phyloP scores from a whole-genome alignment of 92 coral and sea anemone genomes.

The Epizoanthus rinbou region DNA sequence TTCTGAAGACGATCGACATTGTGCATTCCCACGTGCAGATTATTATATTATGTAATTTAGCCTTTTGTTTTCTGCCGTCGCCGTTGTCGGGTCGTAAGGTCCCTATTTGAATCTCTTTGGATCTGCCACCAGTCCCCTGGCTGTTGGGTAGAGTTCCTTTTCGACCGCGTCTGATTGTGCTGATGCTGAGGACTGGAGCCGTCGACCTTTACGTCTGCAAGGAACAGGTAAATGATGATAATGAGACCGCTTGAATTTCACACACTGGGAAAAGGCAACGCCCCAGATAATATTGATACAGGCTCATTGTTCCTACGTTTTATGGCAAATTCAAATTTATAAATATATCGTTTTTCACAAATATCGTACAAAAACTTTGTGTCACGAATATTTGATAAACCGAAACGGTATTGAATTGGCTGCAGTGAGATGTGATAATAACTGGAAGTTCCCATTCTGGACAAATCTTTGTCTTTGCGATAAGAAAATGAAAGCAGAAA shows the following conservation, averaged over 20 bases:
- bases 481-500: too few relatives aligned
- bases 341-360: too few relatives aligned
- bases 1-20: not conserved
- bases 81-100: not conserved
- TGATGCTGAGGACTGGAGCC: constrained; percentile 81
- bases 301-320: too few relatives aligned
- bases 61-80: not conserved
- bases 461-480: too few relatives aligned
- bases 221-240: not conserved
- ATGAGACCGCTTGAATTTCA: too few relatives aligned
- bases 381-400: too few relatives aligned
- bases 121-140: constrained; percentile 90
- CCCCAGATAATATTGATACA: too few relatives aligned
- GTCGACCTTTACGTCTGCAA: constrained; percentile 82
- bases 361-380: too few relatives aligned
- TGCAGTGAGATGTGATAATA: too few relatives aligned
- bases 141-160: constrained; percentile 88
- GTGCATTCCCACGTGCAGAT: not conserved
- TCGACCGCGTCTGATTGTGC: constrained; percentile 63
- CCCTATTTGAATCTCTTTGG: constrained; percentile 56
- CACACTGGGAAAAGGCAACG: not conserved
- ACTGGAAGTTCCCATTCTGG: too few relatives aligned
- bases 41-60: not conserved
- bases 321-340: too few relatives aligned
- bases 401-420: too few relatives aligned